A percentile compares a stretch with the other conserved stretches of the same genome.
phyloP scores from a whole-genome alignment of 2,797 vertebrate species.

The Hafferia zeledoni region DNA sequence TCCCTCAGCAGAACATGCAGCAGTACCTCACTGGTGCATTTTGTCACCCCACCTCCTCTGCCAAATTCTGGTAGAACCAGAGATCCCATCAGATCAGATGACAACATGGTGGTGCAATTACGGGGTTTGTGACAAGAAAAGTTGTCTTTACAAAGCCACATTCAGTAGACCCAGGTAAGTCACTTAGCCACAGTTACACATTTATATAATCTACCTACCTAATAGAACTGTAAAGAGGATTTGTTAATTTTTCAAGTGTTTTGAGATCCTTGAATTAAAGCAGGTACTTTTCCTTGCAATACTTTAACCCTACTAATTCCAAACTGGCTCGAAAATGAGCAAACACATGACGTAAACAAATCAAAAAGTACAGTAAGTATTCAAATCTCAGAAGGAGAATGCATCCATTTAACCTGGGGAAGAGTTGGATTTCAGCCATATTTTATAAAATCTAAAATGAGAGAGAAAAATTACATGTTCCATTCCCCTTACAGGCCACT shows the following conservation, averaged over 20 bases:
- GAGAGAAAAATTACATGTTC: background rate
- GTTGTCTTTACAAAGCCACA: background rate
- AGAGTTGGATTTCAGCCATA: background rate
- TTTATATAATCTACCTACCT: background rate
- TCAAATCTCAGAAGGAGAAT: background rate
- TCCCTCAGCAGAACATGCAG: background rate
- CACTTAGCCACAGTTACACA: background rate
- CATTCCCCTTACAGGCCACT: background rate
- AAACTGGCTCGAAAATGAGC: background rate
- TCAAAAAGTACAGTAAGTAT: background rate
- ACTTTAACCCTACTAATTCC: background rate
- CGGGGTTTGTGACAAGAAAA: background rate
- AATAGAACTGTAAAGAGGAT: background rate
- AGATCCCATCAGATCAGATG: background rate
- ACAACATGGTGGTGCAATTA: background rate
- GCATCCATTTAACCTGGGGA: background rate
- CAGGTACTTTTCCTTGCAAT: background rate
- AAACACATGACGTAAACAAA: background rate
- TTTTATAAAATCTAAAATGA: background rate
- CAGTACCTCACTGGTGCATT: background rate
- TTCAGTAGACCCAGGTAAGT: background rate
- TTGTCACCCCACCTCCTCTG: accelerated
- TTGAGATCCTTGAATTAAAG: background rate
- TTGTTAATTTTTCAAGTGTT: constrained; percentile 13
- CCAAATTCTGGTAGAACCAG: background rate